phyloP scores from a whole-genome alignment of 2,113 vertebrate species.

The Pteruthius melanotis region DNA sequence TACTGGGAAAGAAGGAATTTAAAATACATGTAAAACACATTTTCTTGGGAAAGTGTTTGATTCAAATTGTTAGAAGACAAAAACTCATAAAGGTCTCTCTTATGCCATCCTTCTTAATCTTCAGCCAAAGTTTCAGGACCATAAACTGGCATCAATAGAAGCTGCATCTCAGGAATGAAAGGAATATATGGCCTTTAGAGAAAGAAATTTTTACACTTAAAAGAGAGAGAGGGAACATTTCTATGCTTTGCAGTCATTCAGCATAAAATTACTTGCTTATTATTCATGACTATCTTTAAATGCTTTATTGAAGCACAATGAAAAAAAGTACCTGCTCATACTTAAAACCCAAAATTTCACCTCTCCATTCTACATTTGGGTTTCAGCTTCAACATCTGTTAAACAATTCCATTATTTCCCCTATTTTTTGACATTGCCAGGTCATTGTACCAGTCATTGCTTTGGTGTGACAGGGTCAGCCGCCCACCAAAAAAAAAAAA shows the following conservation, averaged over 20 bases:
- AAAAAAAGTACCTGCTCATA: conserved; percentile 33
- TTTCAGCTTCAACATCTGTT: background rate
- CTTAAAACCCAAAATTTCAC: background rate
- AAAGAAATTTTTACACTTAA: conserved; percentile 37
- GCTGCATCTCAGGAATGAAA: conserved; percentile 18
- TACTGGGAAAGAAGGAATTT: conserved; percentile 35
- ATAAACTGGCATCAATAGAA: conserved; percentile 40
- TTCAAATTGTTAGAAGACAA: conserved; percentile 46
- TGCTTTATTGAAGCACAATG: conserved; percentile 63
- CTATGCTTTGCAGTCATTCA: conserved; percentile 44
- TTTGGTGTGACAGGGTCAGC: background rate
- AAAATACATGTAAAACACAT: conserved; percentile 52
- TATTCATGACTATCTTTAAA: conserved; percentile 62
- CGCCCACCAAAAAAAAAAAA: fast-evolving
- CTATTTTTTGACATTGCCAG: background rate
- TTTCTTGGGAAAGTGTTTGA: background rate
- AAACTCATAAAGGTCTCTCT: conserved; percentile 8
- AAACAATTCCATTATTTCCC: background rate
- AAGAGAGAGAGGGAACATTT: background rate
- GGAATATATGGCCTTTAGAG: conserved; percentile 39
- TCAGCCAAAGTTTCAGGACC: conserved; percentile 27
- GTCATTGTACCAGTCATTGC: background rate
- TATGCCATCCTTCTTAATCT: conserved; percentile 5
- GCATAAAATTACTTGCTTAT: conserved; percentile 68
- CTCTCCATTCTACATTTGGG: background rate